Evolutionary conservation across 2,797 vertebrate species (phyloP), one percentile per base, ranked within the genome.

Genomic region (Hemitrygon akajei): DNA sequence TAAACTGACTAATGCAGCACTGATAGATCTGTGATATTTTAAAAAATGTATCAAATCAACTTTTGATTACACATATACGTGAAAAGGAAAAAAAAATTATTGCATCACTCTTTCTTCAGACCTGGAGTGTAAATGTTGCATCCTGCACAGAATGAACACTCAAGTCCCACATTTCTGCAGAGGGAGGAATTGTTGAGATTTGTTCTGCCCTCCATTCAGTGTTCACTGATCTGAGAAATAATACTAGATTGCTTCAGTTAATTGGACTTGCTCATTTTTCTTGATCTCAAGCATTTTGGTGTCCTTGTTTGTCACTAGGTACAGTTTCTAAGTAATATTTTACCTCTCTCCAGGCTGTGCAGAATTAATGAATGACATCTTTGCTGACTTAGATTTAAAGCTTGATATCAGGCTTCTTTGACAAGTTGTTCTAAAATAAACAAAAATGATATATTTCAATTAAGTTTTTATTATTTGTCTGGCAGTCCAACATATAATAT

Each of bases 191-290:
- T 22, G 34, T n/a, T 89, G 60, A 66, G 9, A 63, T 87, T 27
- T 9, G 30, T 37, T 63, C 86, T 69, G 60, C n/a, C 18, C 34
- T 22, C 86, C 16, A 37, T 63, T 66, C 63, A 69, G 18, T 40
- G 16, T 69, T 22, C 60, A 69, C 18, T 89, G 86, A 89, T 66
- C 18, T 69, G 86, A 10, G 6, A 66, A 89, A n/a, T 37, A 37
- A 66, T 89, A n/a, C 63, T 89, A n/a, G n/a, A 89, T 69, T 89
- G 66, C 63, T 66, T 69, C n/a, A 69, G 86, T 89, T 69, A 89
- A 89, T 89, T 89, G 34, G 22, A 20, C 37, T 89, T 69, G 20
- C 66, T 34, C n/a, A 7, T 60, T 69, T n/a, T 69, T 69, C 86
- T 18, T 20, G 9, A 3, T 37, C n/a, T 60, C n/a, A 9, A 4